Evolutionary conservation across 2,888 invertebrate species (phyloP), one percentile per base, ranked within the genome.

Genomic region (Orthosia cruda): DNA sequence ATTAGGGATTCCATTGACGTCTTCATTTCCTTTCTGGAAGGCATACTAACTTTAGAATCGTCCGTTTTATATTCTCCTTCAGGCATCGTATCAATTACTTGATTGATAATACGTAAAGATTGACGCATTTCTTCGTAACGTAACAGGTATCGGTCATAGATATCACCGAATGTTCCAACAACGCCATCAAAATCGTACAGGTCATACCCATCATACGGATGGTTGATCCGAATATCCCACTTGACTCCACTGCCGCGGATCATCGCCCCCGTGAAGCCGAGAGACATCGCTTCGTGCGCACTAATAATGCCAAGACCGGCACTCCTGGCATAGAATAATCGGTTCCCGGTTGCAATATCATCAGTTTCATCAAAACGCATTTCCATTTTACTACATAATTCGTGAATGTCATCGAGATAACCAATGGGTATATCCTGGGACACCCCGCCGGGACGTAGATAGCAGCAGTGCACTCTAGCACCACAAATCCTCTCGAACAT

Each of bases 191-290:
- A 99, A 3, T 99, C 98, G 69, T 99, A 96, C 81, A 98, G 94
- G 83, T 98, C 98, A 89, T 99, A 99, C 5, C 98, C 98, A 92
- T 99, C 99, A 90, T 99, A 99, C 0, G 99, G 99, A 87, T 98
- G 97, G 13, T 97, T 94, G 92, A 99, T 98, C 50, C 99, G 97
- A 47, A 99, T 89, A 92, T 99, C 99, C 98, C 99, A 99, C 93
- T 98, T 98, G 54, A 99, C 97, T 67, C 99, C 99, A 3, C 98
- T 97, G 20, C 97, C 98, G 76, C 99, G 97, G 69, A 99, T 92
- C 97, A 99, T 98, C 0, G 98, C 98, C 93, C 96, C 96, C 4
- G 93, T 97, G 90, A 98, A 98, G 7, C 98, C 98, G 85, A 97
- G 97, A 89, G 98, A 98, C 16, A 99, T 94, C 0, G 99, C 99